phyloP scores from a whole-genome alignment of 2,113 vertebrate species.

The Erpornis zantholeuca region DNA sequence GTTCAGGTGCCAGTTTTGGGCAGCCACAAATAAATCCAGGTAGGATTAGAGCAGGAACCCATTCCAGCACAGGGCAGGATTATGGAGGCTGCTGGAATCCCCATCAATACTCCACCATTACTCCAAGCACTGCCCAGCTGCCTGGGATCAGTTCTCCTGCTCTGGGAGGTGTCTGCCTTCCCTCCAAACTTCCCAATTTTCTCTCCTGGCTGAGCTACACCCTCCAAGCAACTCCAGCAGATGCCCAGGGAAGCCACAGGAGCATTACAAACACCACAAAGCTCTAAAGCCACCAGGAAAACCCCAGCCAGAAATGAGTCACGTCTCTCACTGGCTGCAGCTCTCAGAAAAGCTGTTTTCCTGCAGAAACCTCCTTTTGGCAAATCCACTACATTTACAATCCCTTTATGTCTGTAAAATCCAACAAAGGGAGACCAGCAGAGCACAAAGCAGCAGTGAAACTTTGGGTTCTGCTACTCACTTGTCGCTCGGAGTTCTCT shows the following conservation, averaged over 20 bases:
- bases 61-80: neutral
- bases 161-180: neutral
- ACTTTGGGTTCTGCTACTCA: slow-evolving; percentile 30
- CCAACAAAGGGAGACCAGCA: neutral
- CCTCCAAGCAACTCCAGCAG: neutral
- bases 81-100: neutral
- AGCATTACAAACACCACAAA: neutral
- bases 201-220: neutral
- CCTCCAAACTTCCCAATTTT: neutral
- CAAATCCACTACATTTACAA: neutral
- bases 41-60: neutral
- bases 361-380: neutral
- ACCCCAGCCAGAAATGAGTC: neutral
- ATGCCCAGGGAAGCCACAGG: neutral
- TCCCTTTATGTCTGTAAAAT: neutral
- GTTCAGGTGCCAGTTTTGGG: neutral
- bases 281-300: neutral
- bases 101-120: neutral
- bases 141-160: neutral
- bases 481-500: slow-evolving; percentile 96
- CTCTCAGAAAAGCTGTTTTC: neutral
- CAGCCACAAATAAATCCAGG: neutral
- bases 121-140: neutral
- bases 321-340: neutral
- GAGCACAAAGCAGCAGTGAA: neutral